Evolutionary conservation across 1,140 invertebrate genomes (phyloP), one percentile per base, ranked within the genome.

Genomic region (Trichoplusia ni): DNA sequence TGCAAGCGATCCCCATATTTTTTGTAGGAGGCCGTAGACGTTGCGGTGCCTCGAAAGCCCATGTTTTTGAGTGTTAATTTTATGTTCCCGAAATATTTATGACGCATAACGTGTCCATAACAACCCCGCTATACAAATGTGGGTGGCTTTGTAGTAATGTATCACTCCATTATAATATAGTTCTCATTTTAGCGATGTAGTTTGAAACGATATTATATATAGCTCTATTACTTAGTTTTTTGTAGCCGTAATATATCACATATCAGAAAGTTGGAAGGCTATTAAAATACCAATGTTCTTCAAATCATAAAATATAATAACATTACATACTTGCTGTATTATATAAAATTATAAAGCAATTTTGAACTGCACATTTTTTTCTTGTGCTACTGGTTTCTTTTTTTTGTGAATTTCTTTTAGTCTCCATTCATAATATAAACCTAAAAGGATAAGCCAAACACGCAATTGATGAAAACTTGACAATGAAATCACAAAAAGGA

Each of bases 21-120:
- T 88, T 89, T 88, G 76, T 88, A 56, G 71, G 73, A 66, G 53
- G 63, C 75, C 77, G 84, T 81, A 90, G 88, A 90, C 88, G 79
- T 75, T 79, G 80, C 84, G 88, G 88, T 90, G 88, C 88, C 87
- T 81, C 76, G 73, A 80, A 80, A 84, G 77, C 68, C 84, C 81
- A 84, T 88, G 81, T 90, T 90, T 87, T 87, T 86, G 81, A 82
- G 84, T 86, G 88, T 90, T 89, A 90, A 89, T 89, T 90, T 90
- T 87, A 90, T 84, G 86, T 89, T 87, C 79, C 81, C 79, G 84
- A 90, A 90, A 87, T 88, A 87, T 90, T 90, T 90, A 89, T 90
- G 88, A 89, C 80, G 80, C 88, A 90, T 89, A 85, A 89, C 83
- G 82, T 77, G 79, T 77, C 75, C 82, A 79, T 86, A 88, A 89